A percentile compares a stretch with the other conserved stretches of the same genome.
Evolutionary conservation across 2,888 invertebrate species (phyloP).

Genomic region (Cantharis rufa): DNA sequence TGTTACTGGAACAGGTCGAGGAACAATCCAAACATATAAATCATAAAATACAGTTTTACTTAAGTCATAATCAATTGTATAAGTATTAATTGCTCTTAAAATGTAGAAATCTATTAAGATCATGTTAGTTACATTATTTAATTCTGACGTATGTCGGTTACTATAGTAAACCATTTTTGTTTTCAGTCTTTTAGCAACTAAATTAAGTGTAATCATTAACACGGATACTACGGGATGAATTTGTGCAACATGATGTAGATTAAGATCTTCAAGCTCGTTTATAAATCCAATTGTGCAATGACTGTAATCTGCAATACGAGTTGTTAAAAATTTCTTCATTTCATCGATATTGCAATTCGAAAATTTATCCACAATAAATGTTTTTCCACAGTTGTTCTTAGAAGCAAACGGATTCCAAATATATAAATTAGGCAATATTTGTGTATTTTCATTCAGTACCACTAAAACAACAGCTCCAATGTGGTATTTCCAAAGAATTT

Average conservation of each 20-base stretch:
- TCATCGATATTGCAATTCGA: neutral
- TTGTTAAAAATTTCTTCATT: no score
- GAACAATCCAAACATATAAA: neutral
- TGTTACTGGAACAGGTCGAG: neutral
- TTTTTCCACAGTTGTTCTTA: neutral
- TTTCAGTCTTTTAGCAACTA: neutral
- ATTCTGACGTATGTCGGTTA: neutral
- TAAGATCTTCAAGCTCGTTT: neutral
- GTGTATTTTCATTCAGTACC: neutral
- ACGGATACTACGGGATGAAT: neutral
- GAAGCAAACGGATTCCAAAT: neutral
- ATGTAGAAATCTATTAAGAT: neutral
- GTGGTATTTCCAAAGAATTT: neutral
- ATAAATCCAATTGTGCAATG: neutral
- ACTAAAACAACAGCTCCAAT: neutral
- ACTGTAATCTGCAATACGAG: neutral
- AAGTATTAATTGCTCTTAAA: neutral
- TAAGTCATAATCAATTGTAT: neutral
- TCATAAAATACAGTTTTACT: neutral
- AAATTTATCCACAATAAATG: neutral
- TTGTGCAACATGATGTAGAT: neutral
- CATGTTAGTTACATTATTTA: neutral
- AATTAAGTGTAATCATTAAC: neutral
- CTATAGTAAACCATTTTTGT: neutral
- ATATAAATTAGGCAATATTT: neutral